These are phyloP conservation scores for Lasiurus borealis DNA, from an alignment of 2,113 vertebrate species.

Conservation along the genomic window DNA sequence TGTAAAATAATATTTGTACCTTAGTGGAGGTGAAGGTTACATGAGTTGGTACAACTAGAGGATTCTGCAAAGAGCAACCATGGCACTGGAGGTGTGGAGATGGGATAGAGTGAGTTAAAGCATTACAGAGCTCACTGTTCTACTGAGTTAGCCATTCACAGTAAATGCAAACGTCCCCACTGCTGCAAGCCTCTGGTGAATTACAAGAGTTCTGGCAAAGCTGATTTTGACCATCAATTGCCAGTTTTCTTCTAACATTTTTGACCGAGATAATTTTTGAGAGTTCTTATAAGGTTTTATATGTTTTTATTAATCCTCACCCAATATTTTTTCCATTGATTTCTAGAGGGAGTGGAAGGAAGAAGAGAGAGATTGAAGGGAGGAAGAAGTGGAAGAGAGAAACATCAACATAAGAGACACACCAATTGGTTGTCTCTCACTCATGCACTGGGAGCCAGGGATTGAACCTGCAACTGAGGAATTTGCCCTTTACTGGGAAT, in stretches of 20 bases:
- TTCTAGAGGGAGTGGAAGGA: too few relatives aligned
- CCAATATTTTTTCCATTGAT: too few relatives aligned
- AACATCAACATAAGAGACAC: too few relatives aligned
- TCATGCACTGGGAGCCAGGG: too few relatives aligned
- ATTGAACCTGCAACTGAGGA: too few relatives aligned
- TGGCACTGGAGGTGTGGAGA: neutral
- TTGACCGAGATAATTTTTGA: neutral
- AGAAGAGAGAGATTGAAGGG: too few relatives aligned
- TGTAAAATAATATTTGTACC: neutral
- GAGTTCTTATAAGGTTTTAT: neutral
- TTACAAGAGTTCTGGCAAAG: neutral
- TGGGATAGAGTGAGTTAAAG: neutral
- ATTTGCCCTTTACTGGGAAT: too few relatives aligned
- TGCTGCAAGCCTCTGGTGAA: neutral
- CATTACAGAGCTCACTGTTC: neutral
- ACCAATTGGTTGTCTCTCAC: too few relatives aligned
- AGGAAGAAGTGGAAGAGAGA: too few relatives aligned
- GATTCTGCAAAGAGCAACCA: neutral
- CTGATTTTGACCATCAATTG: neutral
- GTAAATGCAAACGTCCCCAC: neutral
- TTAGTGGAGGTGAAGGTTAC: neutral
- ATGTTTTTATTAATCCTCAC: too few relatives aligned
- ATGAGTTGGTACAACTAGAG: neutral
- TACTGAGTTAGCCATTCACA: neutral
- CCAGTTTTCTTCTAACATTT: neutral